These are phyloP conservation scores for Nowickia ferox DNA, from an alignment of 2,888 invertebrate genomes.

Conservation along the genomic window DNA sequence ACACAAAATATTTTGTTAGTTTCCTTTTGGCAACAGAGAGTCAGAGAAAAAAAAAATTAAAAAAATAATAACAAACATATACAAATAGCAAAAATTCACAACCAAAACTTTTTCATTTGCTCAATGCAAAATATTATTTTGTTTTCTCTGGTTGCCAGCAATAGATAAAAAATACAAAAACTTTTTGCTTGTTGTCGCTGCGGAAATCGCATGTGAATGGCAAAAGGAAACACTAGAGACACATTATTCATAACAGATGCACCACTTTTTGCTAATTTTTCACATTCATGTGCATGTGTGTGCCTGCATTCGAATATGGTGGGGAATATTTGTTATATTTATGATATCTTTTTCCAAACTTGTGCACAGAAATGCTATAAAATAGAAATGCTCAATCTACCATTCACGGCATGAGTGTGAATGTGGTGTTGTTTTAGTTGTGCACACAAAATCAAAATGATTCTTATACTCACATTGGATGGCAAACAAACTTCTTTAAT, in stretches of 20 bases:
- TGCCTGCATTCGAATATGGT: not conserved
- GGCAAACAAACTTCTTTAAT: no score
- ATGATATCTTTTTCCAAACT: no score
- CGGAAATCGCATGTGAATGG: slow-evolving; percentile 53
- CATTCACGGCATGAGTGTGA: no score
- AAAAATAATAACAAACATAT: not conserved
- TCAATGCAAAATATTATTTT: slow-evolving; percentile 16
- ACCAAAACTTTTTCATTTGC: slow-evolving; percentile 26
- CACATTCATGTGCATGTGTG: slow-evolving; percentile 2
- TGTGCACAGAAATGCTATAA: no score
- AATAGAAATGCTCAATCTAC: no score
- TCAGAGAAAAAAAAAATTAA: not conserved
- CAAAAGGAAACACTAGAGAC: slow-evolving; percentile 39
- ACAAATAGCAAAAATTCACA: slow-evolving; percentile 2
- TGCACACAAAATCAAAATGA: no score
- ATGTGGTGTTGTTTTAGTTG: no score
- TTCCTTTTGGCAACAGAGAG: not conserved
- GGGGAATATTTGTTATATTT: not conserved
- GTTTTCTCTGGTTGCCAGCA: not conserved
- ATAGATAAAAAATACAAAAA: slow-evolving; percentile 5
- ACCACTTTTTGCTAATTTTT: slow-evolving; percentile 30
- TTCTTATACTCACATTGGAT: no score
- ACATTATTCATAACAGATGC: slow-evolving; percentile 57
- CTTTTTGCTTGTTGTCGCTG: not conserved
- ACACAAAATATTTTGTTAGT: not conserved